Conservation (phyloP, 2,113 vertebrate species). For the Amblyornis subalaris region DNA sequence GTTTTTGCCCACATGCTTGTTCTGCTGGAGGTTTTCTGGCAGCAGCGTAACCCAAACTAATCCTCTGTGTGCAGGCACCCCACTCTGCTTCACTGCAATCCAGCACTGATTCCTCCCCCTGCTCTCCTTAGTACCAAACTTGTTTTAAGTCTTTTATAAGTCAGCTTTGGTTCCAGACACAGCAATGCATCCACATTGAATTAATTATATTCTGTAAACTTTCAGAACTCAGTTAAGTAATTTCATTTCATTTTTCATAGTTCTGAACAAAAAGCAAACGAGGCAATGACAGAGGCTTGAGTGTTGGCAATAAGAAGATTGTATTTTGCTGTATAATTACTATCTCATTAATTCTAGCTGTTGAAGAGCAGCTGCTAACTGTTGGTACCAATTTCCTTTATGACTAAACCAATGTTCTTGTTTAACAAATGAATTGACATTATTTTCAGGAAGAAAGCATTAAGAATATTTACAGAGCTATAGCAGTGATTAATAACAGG, state of each 20-base stretch:
- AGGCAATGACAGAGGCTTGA: slow-evolving; percentile 25
- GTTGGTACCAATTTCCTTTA: slow-evolving; percentile 15
- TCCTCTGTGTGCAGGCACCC: neutral
- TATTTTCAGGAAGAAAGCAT: neutral
- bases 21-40: neutral
- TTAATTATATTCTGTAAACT: slow-evolving; percentile 30
- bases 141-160: neutral
- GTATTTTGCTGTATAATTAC: slow-evolving; percentile 24
- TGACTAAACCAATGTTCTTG: neutral
- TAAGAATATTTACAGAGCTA: neutral
- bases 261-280: neutral
- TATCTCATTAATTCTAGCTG: slow-evolving; percentile 21
- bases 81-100: neutral
- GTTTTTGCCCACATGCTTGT: neutral
- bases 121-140: neutral
- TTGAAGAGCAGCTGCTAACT: slow-evolving; percentile 35
- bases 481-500: neutral
- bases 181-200: slow-evolving; percentile 2
- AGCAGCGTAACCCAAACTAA: neutral
- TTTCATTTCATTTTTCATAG: slow-evolving; percentile 26
- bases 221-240: neutral
- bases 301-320: neutral
- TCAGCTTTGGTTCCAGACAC: neutral
- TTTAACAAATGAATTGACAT: slow-evolving; percentile 17
- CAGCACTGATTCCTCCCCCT: neutral